Base-by-base conservation (phyloP, 2,113 vertebrate species). In the Pseudolaguvia tuberculata region DNA sequence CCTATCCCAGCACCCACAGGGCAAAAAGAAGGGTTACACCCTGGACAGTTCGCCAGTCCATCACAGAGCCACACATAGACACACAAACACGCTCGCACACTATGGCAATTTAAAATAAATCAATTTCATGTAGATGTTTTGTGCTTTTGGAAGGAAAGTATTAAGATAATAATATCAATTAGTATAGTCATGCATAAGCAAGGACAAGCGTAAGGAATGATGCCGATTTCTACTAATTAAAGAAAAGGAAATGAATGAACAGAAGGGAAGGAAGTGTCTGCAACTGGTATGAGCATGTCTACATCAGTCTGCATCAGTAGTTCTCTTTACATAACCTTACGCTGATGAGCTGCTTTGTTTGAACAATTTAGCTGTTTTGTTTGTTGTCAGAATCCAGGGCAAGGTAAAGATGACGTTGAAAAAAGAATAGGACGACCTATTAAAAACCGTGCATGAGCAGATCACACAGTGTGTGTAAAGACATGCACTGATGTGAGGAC, bases 351-450 rank as follows among this genome's bases (percentile, higher is more conserved):
- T 81, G 84, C 72, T 71, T 76, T 51, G 85, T 83, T 84, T 83
- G 74, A 80, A 73, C 69, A 81, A 78, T 74, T 78, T 84, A 61
- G 48, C 42, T 58, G 77, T 82, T 72, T 85, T 89, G 87, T 89
- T 88, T 87, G 78, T 86, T 86, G 83, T 86, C 83, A 79, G 77
- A 83, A 86, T 88, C 84, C 85, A 87, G 86, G 86, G 78, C 87
- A 85, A 82, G 77, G 31, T 76, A 66, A 78, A 81, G 76, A 78
- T 80, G 77, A 80, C 78, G 20, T 79, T 59, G 59, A 72, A 71
- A 59, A 70, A 69, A 82, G 83, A 84, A 77, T 79, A 77, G 78
- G 72, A 79, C 84, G 88, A 87, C 87, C 88, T 87, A 89, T 87
- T 90, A 89, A 85, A 82, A 66, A 29, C 48, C 12, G 17, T 13